phyloP scores from a whole-genome alignment of 2,113 vertebrate genomes.

The Zeus faber region DNA sequence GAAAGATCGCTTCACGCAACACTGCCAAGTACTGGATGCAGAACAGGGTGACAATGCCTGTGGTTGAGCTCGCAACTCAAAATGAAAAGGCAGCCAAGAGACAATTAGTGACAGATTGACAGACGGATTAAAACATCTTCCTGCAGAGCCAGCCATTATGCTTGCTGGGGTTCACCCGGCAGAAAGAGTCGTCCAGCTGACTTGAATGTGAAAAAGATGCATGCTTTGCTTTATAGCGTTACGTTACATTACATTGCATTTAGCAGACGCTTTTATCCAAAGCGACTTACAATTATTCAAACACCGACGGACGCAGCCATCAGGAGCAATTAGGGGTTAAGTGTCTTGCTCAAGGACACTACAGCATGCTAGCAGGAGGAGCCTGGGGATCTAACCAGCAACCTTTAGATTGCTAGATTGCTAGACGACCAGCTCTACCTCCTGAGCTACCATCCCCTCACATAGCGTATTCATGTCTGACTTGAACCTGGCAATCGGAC shows the following conservation, averaged over 20 bases:
- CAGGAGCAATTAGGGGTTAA: no score
- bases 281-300: no score
- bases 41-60: no score
- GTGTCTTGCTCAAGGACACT: no score
- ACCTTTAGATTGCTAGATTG: no score
- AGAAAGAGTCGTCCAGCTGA: conserved; percentile 1
- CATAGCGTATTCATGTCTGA: conserved; percentile 2
- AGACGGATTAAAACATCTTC: not conserved
- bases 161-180: not conserved
- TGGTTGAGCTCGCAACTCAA: not conserved
- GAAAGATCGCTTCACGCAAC: conserved; percentile 6
- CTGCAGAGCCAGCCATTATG: conserved; percentile 13
- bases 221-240: no score
- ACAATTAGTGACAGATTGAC: not conserved
- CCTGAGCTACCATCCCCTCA: no score
- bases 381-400: no score
- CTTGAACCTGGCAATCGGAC: conserved; percentile 7
- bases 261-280: conserved; percentile 1
- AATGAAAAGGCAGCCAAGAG: not conserved
- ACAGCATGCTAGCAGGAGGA: no score
- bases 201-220: conserved; percentile 13
- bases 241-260: no score
- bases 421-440: no score
- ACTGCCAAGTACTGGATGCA: conserved; percentile 8
- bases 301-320: no score